Percentiles rank a stretch among this genome's conserved stretches.
phyloP scores from a whole-genome alignment of 2,113 vertebrate species.

The Ictidomys tridecemlineatus region DNA sequence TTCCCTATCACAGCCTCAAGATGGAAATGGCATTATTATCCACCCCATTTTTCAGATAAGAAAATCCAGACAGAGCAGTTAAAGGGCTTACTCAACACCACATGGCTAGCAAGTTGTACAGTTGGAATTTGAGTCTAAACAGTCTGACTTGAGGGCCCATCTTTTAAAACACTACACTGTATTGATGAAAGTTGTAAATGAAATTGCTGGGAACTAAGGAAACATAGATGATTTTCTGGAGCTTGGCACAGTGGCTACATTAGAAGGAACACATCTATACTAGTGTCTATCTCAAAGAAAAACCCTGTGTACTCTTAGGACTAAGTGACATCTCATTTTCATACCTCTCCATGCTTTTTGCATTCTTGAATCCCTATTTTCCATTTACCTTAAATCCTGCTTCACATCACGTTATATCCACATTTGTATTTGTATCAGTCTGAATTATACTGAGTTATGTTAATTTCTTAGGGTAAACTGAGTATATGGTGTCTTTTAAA shows the following conservation, averaged over 20 bases:
- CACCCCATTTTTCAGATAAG: background rate
- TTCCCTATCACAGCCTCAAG: background rate
- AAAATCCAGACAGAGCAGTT: background rate
- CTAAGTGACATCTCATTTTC: background rate
- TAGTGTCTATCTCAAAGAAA: background rate
- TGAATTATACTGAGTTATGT: background rate
- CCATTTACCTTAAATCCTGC: background rate
- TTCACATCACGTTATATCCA: background rate
- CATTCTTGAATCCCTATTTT: background rate
- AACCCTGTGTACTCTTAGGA: background rate
- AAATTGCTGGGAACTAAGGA: background rate
- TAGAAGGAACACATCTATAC: conserved; percentile 10
- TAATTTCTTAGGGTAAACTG: conserved; percentile 10
- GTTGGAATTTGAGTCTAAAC: background rate
- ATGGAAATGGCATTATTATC: background rate
- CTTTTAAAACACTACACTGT: background rate
- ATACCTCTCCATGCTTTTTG: background rate
- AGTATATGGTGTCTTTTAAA: background rate
- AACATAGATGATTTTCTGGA: background rate
- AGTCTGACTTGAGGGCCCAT: background rate
- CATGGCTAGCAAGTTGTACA: background rate
- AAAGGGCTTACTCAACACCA: background rate
- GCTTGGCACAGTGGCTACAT: background rate
- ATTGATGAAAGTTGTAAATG: background rate
- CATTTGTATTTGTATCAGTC: background rate